phyloP scores from a whole-genome alignment of 1,140 invertebrate genomes.

The Drosophila guanche region DNA sequence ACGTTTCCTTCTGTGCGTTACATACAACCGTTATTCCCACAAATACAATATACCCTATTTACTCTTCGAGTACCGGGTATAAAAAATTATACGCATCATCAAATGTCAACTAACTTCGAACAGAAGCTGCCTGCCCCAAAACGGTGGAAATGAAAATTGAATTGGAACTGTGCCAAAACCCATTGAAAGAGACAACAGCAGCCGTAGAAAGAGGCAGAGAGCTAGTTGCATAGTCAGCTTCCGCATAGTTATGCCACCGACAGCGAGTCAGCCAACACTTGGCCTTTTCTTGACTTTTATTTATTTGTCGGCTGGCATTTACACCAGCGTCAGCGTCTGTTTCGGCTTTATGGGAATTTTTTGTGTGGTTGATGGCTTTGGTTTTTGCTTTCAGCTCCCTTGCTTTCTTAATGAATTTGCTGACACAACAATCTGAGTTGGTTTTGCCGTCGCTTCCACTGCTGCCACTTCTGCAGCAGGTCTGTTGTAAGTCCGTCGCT shows the following conservation, averaged over 20 bases:
- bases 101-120: conserved; percentile 46
- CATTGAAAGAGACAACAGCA: conserved; percentile 26
- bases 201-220: conserved; percentile 30
- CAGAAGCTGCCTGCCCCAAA: conserved; percentile 41
- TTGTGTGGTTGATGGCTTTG: conserved; percentile 39
- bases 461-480: conserved; percentile 5
- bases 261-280: conserved; percentile 51
- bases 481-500: conserved; percentile 46
- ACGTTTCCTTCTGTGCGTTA: too few relatives aligned
- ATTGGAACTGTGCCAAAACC: conserved; percentile 44
- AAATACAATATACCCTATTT: too few relatives aligned
- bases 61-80: too few relatives aligned
- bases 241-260: conserved; percentile 76
- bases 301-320: conserved; percentile 34
- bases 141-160: conserved; percentile 46
- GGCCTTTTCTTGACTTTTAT: conserved; percentile 17
- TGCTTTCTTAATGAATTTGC: conserved; percentile 71
- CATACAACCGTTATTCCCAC: too few relatives aligned
- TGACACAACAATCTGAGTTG: conserved; percentile 57
- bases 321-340: conserved; percentile 60
- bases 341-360: conserved; percentile 75
- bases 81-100: conserved; percentile 45
- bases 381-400: conserved; percentile 28
- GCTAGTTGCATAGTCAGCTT: conserved; percentile 80
- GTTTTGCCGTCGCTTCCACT: not conserved